A percentile compares a stretch with the other conserved stretches of the same genome.
Evolutionary conservation across 37 sponge, comb jelly and placozoan species (phyloP).

Genomic region (Cliona cf. orientalis): DNA sequence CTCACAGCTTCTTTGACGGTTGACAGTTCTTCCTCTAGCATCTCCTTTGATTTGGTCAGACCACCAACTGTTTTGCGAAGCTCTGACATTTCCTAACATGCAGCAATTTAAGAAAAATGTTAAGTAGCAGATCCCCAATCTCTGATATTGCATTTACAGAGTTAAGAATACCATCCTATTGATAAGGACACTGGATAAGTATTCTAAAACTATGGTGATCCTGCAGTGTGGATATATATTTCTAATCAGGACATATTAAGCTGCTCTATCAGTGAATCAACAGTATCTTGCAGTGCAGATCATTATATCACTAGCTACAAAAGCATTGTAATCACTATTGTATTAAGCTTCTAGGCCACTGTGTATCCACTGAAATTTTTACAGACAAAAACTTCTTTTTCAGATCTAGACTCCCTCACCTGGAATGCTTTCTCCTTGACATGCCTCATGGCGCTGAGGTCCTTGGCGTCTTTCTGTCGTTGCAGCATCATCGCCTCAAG

Average conservation of each 20-base stretch:
- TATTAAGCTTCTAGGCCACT: background rate
- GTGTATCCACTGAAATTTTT: background rate
- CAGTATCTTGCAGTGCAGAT: background rate
- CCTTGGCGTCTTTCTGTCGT: slow-evolving; percentile 73
- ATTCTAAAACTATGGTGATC: too few species aligned
- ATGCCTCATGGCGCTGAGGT: slow-evolving; percentile 61
- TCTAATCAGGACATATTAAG: background rate
- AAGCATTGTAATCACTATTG: background rate
- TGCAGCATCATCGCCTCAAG: slow-evolving; percentile 64
- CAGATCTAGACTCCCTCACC: slow-evolving; percentile 14
- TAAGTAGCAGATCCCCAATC: background rate
- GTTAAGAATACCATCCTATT: too few species aligned
- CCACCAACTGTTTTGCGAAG: slow-evolving; percentile 1
- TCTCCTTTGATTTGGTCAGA: background rate
- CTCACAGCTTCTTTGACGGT: slow-evolving; percentile 11
- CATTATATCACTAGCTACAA: background rate
- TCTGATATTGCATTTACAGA: too few species aligned
- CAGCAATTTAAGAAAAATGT: background rate
- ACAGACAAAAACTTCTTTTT: too few species aligned
- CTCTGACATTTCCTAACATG: slow-evolving; percentile 17
- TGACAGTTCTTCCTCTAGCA: slow-evolving; percentile 30
- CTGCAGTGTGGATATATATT: too few species aligned
- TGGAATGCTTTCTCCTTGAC: slow-evolving; percentile 45
- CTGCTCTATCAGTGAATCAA: background rate
- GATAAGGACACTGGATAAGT: too few species aligned